Evolutionary conservation across 2,797 vertebrate species (phyloP), one percentile per base, ranked within the genome.

Genomic region (Arctocebus calabarensis): DNA sequence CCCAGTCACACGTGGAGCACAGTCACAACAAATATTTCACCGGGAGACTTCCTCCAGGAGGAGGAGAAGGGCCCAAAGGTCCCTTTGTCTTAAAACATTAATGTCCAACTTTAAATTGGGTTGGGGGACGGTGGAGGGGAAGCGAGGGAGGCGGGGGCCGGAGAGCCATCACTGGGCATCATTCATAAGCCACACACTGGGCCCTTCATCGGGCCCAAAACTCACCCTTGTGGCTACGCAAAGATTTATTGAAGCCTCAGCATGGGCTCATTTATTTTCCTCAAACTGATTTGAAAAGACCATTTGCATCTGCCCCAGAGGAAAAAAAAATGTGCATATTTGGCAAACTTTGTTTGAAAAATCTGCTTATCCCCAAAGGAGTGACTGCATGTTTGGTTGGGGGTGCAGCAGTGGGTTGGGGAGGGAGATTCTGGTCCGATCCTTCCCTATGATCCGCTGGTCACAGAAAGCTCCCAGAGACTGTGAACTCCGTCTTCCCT

Each of bases 291-390:
- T 94, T 97, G 97, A 98, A 98, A 98, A 98, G 97, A 96, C 97
- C 97, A 83, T 95, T 97, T 96, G 97, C 98, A 98, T 98, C 98
- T 99, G 98, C 96, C 97, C 88, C 92, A 73, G 93, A 90, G 68
- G 84, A 88, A 96, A 90, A 88, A 73, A 95, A 97, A 96, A 93
- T 94, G 96, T 97, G 97, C 96, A 97, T 98, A 96, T 98, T 98
- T 98, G 98, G 98, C 98, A 98, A 98, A 98, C 85, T 98, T 97
- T 98, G 97, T 98, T 97, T 98, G 96, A 94, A 98, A 98, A 98
- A 97, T 98, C 98, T 98, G 98, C 97, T 93, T 97, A 98, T 97
- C 98, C 97, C 97, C 95, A 91, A 97, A 96, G 79, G 97, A 97
- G 98, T 96, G 92, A 94, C 89, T 70, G 81, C 96, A 94, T 90